phyloP scores from a whole-genome alignment of 2,888 invertebrate genomes.

The Drosophila melanocephala region DNA sequence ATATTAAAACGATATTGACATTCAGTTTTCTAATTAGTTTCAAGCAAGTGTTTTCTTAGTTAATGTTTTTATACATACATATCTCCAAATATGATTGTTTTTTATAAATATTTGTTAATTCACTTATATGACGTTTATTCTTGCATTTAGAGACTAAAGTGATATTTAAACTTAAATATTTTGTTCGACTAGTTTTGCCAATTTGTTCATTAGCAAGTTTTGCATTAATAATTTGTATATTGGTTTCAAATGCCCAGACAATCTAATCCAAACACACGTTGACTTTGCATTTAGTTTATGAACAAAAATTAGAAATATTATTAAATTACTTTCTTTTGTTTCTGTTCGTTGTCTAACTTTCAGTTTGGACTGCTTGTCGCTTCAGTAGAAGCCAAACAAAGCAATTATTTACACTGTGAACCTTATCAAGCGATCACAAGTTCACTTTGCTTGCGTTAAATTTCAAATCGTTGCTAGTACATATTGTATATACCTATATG shows the following conservation, averaged over 20 bases:
- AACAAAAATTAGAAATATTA: constrained; percentile 22
- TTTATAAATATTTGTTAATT: background rate
- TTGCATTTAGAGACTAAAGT: background rate
- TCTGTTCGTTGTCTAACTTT: constrained; percentile 17
- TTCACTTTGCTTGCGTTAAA: constrained; percentile 61
- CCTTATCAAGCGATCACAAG: constrained; percentile 45
- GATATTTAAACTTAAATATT: background rate
- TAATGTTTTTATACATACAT: constrained; percentile 8
- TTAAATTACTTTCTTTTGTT: constrained; percentile 19
- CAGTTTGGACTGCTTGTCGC: constrained; percentile 31
- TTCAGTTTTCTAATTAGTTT: constrained; percentile 28
- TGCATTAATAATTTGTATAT: constrained; percentile 6
- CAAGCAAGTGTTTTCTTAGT: background rate
- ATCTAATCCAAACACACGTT: constrained; percentile 56
- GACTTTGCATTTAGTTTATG: constrained; percentile 39
- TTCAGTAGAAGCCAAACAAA: constrained; percentile 33
- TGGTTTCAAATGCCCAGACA: constrained; percentile 58
- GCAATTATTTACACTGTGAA: constrained; percentile 50
- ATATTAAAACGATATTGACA: constrained; percentile 32
- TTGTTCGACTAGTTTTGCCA: background rate
- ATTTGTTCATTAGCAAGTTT: constrained; percentile 3
- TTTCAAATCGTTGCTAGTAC: constrained; percentile 54
- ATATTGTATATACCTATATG: constrained; percentile 11
- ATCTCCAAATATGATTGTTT: constrained; percentile 2
- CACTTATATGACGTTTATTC: background rate